Evolutionary conservation across 2,888 invertebrate species (phyloP).

Genomic region (Drosophila yooni): DNA sequence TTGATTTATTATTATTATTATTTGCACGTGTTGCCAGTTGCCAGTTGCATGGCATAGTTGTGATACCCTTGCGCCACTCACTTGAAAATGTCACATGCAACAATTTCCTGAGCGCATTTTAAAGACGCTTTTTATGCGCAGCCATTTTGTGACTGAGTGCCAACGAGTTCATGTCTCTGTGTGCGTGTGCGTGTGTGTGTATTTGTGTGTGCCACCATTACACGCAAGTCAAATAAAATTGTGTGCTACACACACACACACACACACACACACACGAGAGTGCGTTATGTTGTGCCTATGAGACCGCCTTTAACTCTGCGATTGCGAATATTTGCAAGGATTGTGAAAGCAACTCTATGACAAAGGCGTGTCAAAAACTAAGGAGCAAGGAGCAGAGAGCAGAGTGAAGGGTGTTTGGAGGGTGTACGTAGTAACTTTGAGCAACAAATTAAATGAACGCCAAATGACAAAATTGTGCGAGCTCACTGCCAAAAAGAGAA

Average conservation of each 20-base stretch:
- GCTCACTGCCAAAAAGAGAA: slow-evolving; percentile 3
- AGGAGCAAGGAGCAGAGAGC: background rate
- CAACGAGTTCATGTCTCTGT: slow-evolving; percentile 37
- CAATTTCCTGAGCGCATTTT: slow-evolving; percentile 76
- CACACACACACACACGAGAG: slow-evolving; percentile 42
- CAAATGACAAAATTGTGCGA: slow-evolving; percentile 43
- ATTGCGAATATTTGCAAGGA: slow-evolving; percentile 54
- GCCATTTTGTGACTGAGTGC: slow-evolving; percentile 71
- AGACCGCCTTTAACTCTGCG: slow-evolving; percentile 39
- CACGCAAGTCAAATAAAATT: slow-evolving; percentile 48
- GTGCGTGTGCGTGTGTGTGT: slow-evolving; percentile 14
- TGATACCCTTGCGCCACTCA: background rate
- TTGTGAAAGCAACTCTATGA: slow-evolving; percentile 46
- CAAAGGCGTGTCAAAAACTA: slow-evolving; percentile 7
- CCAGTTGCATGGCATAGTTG: background rate
- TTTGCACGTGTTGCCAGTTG: slow-evolving; percentile 1
- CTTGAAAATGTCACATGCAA: slow-evolving; percentile 74
- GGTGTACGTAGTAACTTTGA: slow-evolving; percentile 27
- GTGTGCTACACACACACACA: slow-evolving; percentile 49
- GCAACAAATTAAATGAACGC: slow-evolving; percentile 45
- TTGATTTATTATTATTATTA: background rate
- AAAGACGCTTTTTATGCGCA: slow-evolving; percentile 72
- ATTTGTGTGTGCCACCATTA: slow-evolving; percentile 11
- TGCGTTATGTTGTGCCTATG: slow-evolving; percentile 50
- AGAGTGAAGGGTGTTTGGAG: background rate